Base-by-base conservation (phyloP, 2,797 vertebrate species). In the Xyrichtys novacula region DNA sequence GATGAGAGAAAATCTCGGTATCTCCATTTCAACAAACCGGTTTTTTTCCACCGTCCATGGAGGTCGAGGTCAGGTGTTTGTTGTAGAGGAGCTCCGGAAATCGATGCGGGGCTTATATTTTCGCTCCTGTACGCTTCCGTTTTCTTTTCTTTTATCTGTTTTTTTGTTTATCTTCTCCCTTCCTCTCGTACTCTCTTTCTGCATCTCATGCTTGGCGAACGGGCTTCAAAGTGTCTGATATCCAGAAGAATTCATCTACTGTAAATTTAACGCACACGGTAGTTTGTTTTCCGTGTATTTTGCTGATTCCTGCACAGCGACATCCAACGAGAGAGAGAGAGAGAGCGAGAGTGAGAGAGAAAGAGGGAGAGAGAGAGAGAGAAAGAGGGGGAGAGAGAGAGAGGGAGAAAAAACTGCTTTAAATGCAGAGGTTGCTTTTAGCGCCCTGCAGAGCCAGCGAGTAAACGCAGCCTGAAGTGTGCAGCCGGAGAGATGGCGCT, bases 31-130 rank as follows among this genome's bases (percentile, higher is more conserved):
- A 81, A 59, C 59, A 65, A 67, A 34, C 71, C 20, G 1, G 4
- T 44, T 14, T 23, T 28, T 29, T 80, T 63, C 61, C 71, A 63
- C 69, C 75, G 71, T 83, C 53, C 56, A 49, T 57, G 57, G 64
- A 69, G 80, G 81, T 85, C 82, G 87, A 78, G 86, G 84, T 90
- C 87, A 85, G 78, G 42, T 76, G 38, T 77, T 53, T 42, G 56
- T n/a, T 69, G 59, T 14, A 31, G 52, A 3, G 52, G 36, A 29
- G 71, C 61, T 78, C 62, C 55, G 17, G 55, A 49, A 56, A 40
- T 47, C 49, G 53, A 58, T 56, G 19, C 26, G 40, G 4, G 29
- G 73, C 10, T 59, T 62, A 17, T 25, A 28, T 15, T 19, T 9
- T 11, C 14, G 22, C 14, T 15, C 17, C 4, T 31, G 42, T 54